Percentiles rank a stretch among this genome's conserved stretches.
These are phyloP conservation scores for Cassiopea andromeda DNA, from an alignment of 30 jellyfish, hydroid and myxozoan genomes.

Conservation along the genomic window DNA sequence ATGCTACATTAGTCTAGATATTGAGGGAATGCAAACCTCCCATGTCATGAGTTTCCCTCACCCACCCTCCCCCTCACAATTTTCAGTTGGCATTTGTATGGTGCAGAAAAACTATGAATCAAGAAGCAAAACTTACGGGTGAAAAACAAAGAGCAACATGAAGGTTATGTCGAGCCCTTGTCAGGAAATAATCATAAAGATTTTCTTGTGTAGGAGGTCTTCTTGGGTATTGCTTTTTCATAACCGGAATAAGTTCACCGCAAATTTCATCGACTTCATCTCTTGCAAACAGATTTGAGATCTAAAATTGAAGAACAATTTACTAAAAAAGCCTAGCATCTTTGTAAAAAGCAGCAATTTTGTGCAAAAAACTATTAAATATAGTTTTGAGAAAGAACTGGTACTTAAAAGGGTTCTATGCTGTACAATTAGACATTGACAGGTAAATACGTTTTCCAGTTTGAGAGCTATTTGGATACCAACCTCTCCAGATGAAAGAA, in stretches of 20 bases:
- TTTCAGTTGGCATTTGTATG: too few relatives aligned
- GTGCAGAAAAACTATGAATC: too few relatives aligned
- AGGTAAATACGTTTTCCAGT: background rate
- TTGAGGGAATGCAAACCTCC: too few relatives aligned
- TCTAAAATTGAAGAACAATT: slow-evolving; percentile 28
- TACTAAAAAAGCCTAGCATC: background rate
- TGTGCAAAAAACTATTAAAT: too few relatives aligned
- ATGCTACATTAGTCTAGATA: too few relatives aligned
- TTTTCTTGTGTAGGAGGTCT: slow-evolving; percentile 89
- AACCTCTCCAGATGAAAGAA: slow-evolving; percentile 87
- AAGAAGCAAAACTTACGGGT: slow-evolving; percentile 91
- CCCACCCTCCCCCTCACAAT: too few relatives aligned
- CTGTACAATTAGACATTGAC: too few relatives aligned
- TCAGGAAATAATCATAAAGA: slow-evolving; percentile 73
- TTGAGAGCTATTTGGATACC: background rate
- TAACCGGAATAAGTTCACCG: slow-evolving; percentile 83
- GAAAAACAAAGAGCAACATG: slow-evolving; percentile 89
- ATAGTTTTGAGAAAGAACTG: too few relatives aligned
- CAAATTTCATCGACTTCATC: slow-evolving; percentile 86
- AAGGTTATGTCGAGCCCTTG: slow-evolving; percentile 82
- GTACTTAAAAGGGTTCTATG: too few relatives aligned
- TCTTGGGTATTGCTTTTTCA: slow-evolving; percentile 84
- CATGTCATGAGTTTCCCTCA: too few relatives aligned
- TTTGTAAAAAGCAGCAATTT: too few relatives aligned
- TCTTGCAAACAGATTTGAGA: slow-evolving; percentile 84